These are phyloP conservation scores for Diprion similis DNA, from an alignment of 1,140 invertebrate species.

Conservation along the genomic window DNA sequence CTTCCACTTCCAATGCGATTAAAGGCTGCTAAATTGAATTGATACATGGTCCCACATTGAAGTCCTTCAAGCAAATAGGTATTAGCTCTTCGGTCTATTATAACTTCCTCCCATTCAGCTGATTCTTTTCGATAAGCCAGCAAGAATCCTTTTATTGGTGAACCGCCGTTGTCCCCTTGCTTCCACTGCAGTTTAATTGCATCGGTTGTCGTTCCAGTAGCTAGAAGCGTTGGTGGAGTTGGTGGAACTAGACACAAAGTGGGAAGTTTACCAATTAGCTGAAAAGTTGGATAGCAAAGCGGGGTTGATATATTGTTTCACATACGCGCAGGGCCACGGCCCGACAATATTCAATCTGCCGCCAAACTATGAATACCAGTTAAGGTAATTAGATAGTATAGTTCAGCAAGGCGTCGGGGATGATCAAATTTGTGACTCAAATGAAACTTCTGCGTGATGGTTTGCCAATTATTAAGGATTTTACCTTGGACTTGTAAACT, in stretches of 20 bases:
- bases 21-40: conserved; percentile 63
- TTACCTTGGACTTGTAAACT: conserved; percentile 67
- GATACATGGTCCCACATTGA: conserved; percentile 68
- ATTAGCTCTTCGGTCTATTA: conserved; percentile 51
- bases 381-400: conserved; percentile 5
- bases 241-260: conserved; percentile 57
- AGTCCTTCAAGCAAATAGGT: conserved; percentile 65
- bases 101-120: conserved; percentile 66
- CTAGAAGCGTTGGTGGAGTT: conserved; percentile 57
- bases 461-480: conserved; percentile 33
- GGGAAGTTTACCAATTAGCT: conserved; percentile 37
- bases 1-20: conserved; percentile 66
- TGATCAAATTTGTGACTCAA: not conserved
- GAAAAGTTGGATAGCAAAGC: conserved; percentile 24
- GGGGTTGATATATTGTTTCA: not conserved
- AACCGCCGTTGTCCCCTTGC: conserved; percentile 62
- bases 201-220: conserved; percentile 57
- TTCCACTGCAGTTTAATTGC: conserved; percentile 64
- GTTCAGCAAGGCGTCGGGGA: not conserved
- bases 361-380: not conserved
- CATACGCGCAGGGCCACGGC: not conserved
- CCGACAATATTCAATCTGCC: not conserved
- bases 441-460: not conserved
- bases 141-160: conserved; percentile 64
- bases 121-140: conserved; percentile 66